These are phyloP conservation scores for Oryctes rhinoceros DNA, from an alignment of 1,140 invertebrate species.

Conservation along the genomic window DNA sequence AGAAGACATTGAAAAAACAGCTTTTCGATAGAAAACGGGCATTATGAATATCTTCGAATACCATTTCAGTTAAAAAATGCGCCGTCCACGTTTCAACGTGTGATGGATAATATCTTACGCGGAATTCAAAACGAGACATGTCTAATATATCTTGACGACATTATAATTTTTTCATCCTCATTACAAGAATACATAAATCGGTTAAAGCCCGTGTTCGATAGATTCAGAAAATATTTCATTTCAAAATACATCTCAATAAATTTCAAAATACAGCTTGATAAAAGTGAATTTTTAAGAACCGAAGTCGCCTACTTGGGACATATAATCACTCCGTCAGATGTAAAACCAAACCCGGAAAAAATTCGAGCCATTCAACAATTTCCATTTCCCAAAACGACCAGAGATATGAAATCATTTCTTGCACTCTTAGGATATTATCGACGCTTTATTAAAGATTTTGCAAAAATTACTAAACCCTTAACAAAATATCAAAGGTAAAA, in stretches of 20 bases:
- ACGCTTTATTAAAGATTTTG: conserved; percentile 43
- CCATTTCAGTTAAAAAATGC: background rate
- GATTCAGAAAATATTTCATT: conserved; percentile 50
- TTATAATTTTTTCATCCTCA: background rate
- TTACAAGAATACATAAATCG: background rate
- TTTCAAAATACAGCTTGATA: conserved; percentile 50
- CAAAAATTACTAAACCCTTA: conserved; percentile 44
- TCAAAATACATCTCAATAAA: too few species aligned
- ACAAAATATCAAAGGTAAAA: conserved; percentile 41
- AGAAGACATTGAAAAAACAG: too few species aligned
- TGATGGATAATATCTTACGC: conserved; percentile 39
- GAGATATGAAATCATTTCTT: conserved; percentile 56
- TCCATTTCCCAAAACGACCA: conserved; percentile 53
- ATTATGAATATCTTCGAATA: background rate
- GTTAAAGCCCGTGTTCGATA: conserved; percentile 49
- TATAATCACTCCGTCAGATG: conserved; percentile 57
- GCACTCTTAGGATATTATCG: conserved; percentile 43
- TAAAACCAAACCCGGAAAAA: conserved; percentile 60
- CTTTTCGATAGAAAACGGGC: background rate
- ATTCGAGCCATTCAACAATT: conserved; percentile 56
- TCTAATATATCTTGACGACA: conserved; percentile 60
- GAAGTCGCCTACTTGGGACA: conserved; percentile 16
- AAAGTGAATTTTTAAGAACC: conserved; percentile 50
- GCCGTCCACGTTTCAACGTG: background rate
- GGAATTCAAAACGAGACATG: conserved; percentile 39